Conservation (phyloP, 2,888 invertebrate species). For the Hedya salicella region DNA sequence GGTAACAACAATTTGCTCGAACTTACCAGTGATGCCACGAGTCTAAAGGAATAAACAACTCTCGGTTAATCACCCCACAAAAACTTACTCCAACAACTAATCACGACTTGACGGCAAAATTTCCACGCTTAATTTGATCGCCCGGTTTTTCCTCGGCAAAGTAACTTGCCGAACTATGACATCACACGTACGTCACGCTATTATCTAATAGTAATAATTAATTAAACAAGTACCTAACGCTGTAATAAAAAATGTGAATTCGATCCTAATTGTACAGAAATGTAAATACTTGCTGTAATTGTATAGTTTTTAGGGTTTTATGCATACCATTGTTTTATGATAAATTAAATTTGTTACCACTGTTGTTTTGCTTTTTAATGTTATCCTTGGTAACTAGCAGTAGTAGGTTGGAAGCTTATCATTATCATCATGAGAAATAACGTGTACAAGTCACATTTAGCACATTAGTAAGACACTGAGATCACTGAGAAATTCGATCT, state of each 20-base stretch:
- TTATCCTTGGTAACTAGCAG: not conserved
- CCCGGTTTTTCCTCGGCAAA: conserved; percentile 19
- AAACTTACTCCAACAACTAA: not conserved
- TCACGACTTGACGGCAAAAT: not conserved
- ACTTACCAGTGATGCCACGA: no score
- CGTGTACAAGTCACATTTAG: no score
- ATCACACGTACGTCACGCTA: conserved; percentile 3
- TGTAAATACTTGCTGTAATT: conserved; percentile 12
- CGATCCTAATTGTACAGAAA: not conserved
- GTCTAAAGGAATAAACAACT: no score
- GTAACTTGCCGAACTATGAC: not conserved
- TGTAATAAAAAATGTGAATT: not conserved
- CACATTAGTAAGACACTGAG: no score
- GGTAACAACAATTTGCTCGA: no score
- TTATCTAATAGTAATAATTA: not conserved
- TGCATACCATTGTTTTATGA: conserved; percentile 1
- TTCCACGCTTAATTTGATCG: conserved; percentile 16
- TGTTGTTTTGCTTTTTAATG: not conserved
- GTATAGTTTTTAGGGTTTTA: not conserved
- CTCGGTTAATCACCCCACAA: conserved; percentile 15
- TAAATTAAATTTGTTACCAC: conserved; percentile 19
- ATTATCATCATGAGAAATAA: no score
- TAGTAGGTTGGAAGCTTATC: no score
- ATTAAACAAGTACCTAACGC: not conserved
- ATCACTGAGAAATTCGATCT: no score